These are phyloP conservation scores for Chionomys nivalis DNA, from an alignment of 2,113 vertebrate genomes.

Conservation along the genomic window DNA sequence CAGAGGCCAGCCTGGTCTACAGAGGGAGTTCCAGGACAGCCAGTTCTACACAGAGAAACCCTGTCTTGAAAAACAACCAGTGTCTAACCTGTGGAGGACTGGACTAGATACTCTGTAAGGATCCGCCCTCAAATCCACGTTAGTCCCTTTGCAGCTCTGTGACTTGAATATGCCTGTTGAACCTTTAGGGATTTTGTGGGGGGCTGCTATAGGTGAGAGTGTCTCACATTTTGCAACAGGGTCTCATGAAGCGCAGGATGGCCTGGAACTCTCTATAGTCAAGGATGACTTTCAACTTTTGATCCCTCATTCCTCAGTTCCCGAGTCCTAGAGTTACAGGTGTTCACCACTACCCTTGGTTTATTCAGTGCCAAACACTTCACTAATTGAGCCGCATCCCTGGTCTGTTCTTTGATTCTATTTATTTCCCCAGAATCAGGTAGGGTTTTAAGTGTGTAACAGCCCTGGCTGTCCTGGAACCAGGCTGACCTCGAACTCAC, in stretches of 20 bases:
- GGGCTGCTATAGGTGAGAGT: not conserved
- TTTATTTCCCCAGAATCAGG: not conserved
- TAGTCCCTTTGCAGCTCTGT: not conserved
- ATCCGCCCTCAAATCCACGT: not conserved
- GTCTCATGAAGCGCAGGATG: not conserved
- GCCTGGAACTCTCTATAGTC: not conserved
- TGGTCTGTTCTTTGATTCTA: not conserved
- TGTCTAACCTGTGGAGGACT: not conserved
- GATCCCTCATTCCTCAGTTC: not conserved
- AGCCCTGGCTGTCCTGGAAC: not conserved
- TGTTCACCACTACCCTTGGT: not conserved
- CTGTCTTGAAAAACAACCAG: too few relatives aligned
- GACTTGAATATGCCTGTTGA: not conserved
- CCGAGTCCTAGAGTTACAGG: not conserved
- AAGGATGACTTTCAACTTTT: not conserved
- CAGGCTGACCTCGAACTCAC: not conserved
- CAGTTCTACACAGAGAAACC: too few relatives aligned
- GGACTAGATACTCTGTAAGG: not conserved
- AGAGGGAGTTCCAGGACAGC: too few relatives aligned
- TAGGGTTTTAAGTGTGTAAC: not conserved
- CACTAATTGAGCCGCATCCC: not conserved
- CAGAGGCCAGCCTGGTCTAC: too few relatives aligned
- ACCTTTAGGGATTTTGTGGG: not conserved
- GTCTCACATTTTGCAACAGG: not conserved
- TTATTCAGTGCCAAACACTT: not conserved